These are phyloP conservation scores for Crypturellus undulatus DNA, from an alignment of 2,113 vertebrate genomes.

Conservation along the genomic window DNA sequence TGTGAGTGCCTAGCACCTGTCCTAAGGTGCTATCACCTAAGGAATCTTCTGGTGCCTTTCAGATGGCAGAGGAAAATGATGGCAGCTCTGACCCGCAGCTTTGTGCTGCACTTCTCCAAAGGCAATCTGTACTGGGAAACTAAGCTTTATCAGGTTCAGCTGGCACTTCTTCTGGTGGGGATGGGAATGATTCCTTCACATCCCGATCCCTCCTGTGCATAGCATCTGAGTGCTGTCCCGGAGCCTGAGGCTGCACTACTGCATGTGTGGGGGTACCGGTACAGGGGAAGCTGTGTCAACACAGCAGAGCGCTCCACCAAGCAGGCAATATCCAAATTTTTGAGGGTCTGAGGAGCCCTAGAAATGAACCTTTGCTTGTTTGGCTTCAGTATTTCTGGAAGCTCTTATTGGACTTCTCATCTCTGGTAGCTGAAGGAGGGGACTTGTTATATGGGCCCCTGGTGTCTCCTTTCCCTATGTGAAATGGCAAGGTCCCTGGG, in stretches of 20 bases:
- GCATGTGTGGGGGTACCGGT: not conserved
- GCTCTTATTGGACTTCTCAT: not conserved
- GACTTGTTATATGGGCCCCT: not conserved
- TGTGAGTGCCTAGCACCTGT: not conserved
- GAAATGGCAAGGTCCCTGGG: not conserved
- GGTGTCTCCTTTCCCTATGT: not conserved
- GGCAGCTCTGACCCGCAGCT: not conserved
- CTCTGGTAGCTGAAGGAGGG: not conserved
- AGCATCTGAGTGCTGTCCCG: not conserved
- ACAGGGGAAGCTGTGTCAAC: not conserved
- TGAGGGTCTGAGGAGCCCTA: not conserved
- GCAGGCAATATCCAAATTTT: not conserved
- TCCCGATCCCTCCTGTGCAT: no score
- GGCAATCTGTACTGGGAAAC: not conserved
- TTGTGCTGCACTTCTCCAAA: not conserved
- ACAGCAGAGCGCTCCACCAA: not conserved
- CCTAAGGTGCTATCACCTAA: not conserved
- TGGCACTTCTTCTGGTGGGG: not conserved
- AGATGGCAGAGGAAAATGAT: not conserved
- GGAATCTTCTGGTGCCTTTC: not conserved
- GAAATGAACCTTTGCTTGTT: not conserved
- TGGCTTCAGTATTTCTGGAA: not conserved
- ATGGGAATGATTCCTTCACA: not conserved
- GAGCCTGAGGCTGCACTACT: not conserved
- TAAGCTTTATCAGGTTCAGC: not conserved